These are phyloP conservation scores for Oncorhynchus kisutch DNA, from an alignment of 2,113 vertebrate genomes.

Conservation along the genomic window DNA sequence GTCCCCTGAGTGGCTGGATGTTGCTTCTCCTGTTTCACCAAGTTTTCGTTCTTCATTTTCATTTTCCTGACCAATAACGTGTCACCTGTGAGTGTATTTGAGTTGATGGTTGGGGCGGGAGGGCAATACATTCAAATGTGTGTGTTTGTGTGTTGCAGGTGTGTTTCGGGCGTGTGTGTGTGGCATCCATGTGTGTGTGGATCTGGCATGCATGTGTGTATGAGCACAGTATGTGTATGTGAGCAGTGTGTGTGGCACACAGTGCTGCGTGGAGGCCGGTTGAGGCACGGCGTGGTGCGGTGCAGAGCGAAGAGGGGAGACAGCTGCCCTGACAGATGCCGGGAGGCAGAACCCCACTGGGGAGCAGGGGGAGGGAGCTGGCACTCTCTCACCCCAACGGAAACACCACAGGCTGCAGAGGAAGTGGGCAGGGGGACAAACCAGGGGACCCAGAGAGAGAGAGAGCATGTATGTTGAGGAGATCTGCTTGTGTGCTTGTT, in stretches of 20 bases:
- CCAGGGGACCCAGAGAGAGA: constrained; percentile 55
- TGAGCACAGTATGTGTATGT: constrained; percentile 12
- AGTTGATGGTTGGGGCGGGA: background rate
- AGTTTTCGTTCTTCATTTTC: background rate
- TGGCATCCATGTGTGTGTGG: background rate
- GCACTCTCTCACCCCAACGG: constrained; percentile 80
- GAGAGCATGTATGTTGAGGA: background rate
- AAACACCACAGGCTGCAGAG: constrained; percentile 80
- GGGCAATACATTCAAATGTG: background rate
- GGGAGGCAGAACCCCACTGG: constrained; percentile 83
- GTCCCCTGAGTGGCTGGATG: constrained; percentile 3
- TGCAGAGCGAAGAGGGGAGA: constrained; percentile 72
- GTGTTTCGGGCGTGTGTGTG: background rate
- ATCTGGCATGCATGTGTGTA: constrained; percentile 3
- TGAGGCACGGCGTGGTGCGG: constrained; percentile 69
- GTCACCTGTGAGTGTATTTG: background rate
- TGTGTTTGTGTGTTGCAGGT: background rate
- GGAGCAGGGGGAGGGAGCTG: constrained; percentile 78
- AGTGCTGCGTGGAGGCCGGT: constrained; percentile 56
- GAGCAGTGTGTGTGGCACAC: constrained; percentile 37
- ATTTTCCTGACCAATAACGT: constrained; percentile 38
- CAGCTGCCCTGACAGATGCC: constrained; percentile 85
- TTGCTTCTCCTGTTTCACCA: constrained; percentile 4
- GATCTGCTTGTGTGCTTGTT: constrained; percentile 10
- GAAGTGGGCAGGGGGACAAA: constrained; percentile 81